Evolutionary conservation across 2,797 vertebrate genomes (phyloP), one percentile per base, ranked within the genome.

Genomic region (Leuciscus waleckii): DNA sequence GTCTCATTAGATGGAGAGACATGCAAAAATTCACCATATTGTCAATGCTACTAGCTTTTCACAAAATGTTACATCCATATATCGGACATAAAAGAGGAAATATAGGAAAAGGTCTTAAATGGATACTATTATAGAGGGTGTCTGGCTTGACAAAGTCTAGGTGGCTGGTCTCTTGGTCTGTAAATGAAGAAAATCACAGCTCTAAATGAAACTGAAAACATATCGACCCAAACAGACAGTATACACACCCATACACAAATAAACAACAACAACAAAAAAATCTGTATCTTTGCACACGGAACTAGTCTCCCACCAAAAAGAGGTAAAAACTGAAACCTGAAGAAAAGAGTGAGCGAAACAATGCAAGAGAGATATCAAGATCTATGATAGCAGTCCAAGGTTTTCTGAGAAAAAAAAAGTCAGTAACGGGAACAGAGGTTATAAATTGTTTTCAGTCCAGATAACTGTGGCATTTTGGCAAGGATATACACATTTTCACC

Each of bases 391-490:
- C 32, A n/a, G 58, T 67, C 29, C 82, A 78, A 77, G 63, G 46
- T 69, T 84, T 23, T 39, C 76, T 2, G n/a, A 56, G 5, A 29
- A 61, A 69, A 49, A 46, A 67, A 71, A 71, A 58, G 37, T 21
- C 49, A 9, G 49, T 56, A n/a, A 69, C 39, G 7, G 75, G 19
- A 84, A 76, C 58, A 9, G 37, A 35, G 74, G 75, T 69, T 79
- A 84, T 79, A 70, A 61, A 84, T 46, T 61, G 65, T 70, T 84
- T 70, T 78, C 37, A 69, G 63, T 70, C 63, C 51, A 2, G 51
- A 43, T 84, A 79, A 84, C 65, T 58, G 63, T 84, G 75, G 83
- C 65, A 77, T 84, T 84, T 84, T 84, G 83, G 75, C 83, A 84
- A 79, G 83, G 75, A 78, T 84, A 58, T 70, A 84, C 65, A 78